Percentiles rank a stretch among this genome's conserved stretches.
Conservation (phyloP, 2,797 vertebrate genomes). For the Triplophysa bombifrons region DNA sequence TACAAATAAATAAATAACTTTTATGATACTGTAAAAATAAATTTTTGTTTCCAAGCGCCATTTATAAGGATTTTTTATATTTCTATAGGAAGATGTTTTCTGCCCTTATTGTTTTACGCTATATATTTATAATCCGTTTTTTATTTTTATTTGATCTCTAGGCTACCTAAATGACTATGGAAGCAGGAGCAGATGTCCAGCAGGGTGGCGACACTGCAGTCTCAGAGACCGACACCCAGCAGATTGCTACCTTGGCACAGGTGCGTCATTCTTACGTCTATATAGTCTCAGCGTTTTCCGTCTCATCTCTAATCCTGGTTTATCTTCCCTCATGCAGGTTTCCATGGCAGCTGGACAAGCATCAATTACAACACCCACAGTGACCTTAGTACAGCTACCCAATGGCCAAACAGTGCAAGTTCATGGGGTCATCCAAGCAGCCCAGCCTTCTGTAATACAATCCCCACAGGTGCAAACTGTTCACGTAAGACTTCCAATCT, state of each 20-base stretch:
- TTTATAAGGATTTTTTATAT: background rate
- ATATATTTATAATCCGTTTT: background rate
- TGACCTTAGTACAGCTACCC: constrained; percentile 95
- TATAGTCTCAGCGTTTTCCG: background rate
- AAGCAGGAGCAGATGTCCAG: constrained; percentile 95
- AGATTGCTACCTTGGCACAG: constrained; percentile 95
- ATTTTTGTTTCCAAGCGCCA: background rate
- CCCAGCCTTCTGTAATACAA: constrained; percentile 98
- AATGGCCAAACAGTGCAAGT: constrained; percentile 99
- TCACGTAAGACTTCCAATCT: constrained; percentile 78
- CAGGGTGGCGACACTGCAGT: constrained; percentile 93
- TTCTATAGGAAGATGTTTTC: background rate
- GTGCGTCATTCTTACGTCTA: constrained; percentile 69
- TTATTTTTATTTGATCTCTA: constrained; percentile 44
- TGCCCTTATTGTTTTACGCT: background rate
- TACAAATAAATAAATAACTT: background rate
- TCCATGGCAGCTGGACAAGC: constrained; percentile 89
- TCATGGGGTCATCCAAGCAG: constrained; percentile 97
- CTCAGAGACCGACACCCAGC: constrained; percentile 93
- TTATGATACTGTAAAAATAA: background rate
- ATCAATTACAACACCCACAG: constrained; percentile 86
- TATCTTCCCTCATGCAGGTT: constrained; percentile 74
- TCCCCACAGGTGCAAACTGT: constrained; percentile 97
- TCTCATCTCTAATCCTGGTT: background rate
- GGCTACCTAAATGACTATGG: constrained; percentile 99